phyloP scores from a whole-genome alignment of 2,113 vertebrate species.

The Microtus ochrogaster region DNA sequence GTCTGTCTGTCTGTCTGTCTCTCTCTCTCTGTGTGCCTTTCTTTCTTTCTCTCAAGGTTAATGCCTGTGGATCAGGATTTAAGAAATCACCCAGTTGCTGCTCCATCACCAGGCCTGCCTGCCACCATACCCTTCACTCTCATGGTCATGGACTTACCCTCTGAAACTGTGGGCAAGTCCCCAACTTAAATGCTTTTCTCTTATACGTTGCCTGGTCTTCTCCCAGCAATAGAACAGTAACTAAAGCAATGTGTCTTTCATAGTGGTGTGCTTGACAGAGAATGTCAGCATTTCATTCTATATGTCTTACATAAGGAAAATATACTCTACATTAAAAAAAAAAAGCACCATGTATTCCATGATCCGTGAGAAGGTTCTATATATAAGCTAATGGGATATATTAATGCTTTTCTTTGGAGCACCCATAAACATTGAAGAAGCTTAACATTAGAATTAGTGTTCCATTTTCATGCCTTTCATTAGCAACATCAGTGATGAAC shows the following conservation, averaged over 20 bases:
- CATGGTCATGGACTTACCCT: background rate
- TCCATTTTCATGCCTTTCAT: constrained; percentile 45
- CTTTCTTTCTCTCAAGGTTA: background rate
- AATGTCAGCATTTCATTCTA: background rate
- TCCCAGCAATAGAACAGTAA: background rate
- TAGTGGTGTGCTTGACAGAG: background rate
- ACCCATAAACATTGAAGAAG: background rate
- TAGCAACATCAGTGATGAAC: constrained; percentile 22
- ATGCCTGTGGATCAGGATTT: background rate
- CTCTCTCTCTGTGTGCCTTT: background rate
- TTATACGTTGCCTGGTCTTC: background rate
- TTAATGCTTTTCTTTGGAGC: background rate
- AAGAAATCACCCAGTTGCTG: background rate
- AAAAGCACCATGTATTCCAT: background rate
- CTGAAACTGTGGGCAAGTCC: background rate
- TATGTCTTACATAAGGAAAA: constrained; percentile 13
- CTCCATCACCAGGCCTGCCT: background rate
- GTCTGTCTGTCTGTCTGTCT: background rate
- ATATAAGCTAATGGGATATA: background rate
- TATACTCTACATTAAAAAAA: background rate
- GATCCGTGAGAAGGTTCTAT: background rate
- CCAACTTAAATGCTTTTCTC: background rate
- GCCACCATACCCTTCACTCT: background rate
- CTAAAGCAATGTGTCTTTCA: background rate
- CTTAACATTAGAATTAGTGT: background rate